These are phyloP conservation scores for Chymomyza caudatula DNA, from an alignment of 2,888 invertebrate genomes.

Conservation along the genomic window DNA sequence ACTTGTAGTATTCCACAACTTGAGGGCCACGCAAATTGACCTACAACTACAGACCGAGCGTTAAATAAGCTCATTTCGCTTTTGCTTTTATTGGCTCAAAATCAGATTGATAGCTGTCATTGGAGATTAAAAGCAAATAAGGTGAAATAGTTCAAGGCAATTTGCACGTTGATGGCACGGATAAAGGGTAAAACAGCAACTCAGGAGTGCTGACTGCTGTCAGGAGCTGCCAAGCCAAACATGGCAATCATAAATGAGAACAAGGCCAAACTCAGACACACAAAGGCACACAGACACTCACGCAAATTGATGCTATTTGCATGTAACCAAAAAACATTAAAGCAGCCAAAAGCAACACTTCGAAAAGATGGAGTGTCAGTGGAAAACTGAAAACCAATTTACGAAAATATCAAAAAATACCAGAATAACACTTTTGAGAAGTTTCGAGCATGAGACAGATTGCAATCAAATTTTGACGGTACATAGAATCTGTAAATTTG, in stretches of 20 bases:
- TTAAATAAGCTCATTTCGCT: constrained; percentile 5
- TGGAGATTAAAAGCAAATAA: constrained; percentile 64
- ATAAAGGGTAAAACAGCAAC: not conserved
- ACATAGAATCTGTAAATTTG: not conserved
- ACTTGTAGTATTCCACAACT: not conserved
- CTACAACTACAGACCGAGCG: not conserved
- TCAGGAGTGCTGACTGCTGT: not conserved
- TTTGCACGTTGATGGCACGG: not conserved
- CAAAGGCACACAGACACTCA: not conserved
- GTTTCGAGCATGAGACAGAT: not conserved
- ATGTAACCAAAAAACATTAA: not conserved
- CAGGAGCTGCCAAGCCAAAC: constrained; percentile 1
- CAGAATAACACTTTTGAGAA: not conserved
- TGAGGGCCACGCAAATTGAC: not conserved
- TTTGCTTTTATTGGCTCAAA: constrained; percentile 4
- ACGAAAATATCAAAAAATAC: not conserved
- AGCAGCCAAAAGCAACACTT: not conserved
- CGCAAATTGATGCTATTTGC: not conserved
- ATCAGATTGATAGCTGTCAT: constrained; percentile 34
- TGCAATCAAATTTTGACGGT: too few species aligned
- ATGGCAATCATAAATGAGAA: constrained; percentile 45
- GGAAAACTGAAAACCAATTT: not conserved
- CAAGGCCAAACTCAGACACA: constrained; percentile 40
- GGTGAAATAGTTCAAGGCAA: constrained; percentile 41
- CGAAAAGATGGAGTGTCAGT: not conserved